phyloP scores from a whole-genome alignment of 2,113 vertebrate genomes.

The Hydrolagus affinis region DNA sequence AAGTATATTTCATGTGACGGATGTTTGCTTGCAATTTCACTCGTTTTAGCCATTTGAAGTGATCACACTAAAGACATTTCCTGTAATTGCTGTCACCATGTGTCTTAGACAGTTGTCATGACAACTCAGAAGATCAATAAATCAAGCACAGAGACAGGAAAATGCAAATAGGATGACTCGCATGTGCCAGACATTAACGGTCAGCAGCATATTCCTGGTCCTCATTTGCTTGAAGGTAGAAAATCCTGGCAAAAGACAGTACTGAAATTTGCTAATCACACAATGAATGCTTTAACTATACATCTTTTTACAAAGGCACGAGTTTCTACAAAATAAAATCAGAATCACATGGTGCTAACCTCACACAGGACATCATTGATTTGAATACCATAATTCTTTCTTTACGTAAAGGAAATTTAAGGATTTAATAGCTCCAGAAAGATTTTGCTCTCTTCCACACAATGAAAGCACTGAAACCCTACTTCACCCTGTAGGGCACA shows the following conservation, averaged over 20 bases:
- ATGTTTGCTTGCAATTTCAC: too few relatives aligned
- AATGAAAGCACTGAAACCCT: background rate
- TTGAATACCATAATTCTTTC: background rate
- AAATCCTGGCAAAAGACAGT: background rate
- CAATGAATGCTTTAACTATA: background rate
- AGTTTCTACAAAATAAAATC: slow-evolving; percentile 2
- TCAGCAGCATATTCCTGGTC: background rate
- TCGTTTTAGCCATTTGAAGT: too few relatives aligned
- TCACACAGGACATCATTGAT: background rate
- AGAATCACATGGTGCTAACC: slow-evolving; percentile 11
- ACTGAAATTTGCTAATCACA: background rate
- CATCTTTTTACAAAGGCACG: background rate
- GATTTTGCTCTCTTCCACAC: background rate
- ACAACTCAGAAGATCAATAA: background rate
- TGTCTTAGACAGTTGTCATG: background rate
- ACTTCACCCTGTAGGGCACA: background rate
- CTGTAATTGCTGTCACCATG: too few relatives aligned
- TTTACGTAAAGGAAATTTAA: background rate
- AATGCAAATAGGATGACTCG: background rate
- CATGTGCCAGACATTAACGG: background rate
- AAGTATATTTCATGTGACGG: too few relatives aligned
- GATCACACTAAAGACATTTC: too few relatives aligned
- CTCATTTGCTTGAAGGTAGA: background rate
- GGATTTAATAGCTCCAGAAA: background rate
- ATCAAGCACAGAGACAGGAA: background rate